Evolutionary conservation across 2,888 invertebrate genomes (phyloP), one percentile per base, ranked within the genome.

Genomic region (Plagodis dolabraria): DNA sequence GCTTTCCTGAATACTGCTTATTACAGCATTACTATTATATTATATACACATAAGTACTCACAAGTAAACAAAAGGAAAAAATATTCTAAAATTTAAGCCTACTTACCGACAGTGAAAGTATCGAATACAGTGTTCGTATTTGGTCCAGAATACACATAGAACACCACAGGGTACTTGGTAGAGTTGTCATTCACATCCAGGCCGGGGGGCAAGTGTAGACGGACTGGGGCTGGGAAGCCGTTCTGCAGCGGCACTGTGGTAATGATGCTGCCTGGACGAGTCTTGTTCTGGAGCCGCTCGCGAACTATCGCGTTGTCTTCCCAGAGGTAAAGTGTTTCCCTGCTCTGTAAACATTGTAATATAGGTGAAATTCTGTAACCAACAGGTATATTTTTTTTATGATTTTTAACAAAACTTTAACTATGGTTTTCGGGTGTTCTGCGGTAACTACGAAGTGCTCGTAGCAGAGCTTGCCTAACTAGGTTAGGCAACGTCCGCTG

Each of bases 141-240:
- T 5, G 98, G 98, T 0, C 98, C 98, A 0, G 95, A 98, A 82
- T 98, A 97, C 82, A 97, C 96, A 67, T 95, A 93, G 69, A 96
- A 95, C 12, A 97, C 90, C 85, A 96, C 82, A 0, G 97, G 95
- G 77, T 97, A 97, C 56, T 93, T 93, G 1, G 85, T 87, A 0
- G 67, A 72, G 6, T 79, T 81, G 63, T 94, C 93, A 66, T 93
- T 90, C 45, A 94, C 83, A 74, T 95, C 89, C 35, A 96, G 89
- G 35, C 94, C 93, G 0, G 96, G 96, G 0, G 97, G 97, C 52
- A 96, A 80, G 56, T 93, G 85, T 11, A 97, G 81, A 55, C 95
- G 92, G 0, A 95, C 96, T 44, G 93, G 93, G 1, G 95, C 95
- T 0, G 89, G 87, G 73, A 94, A 94, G 12, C 94, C 94, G 48